Base-by-base conservation (phyloP, 53 echinoderm and acorn worm species). In the Echinometra lucunter region DNA sequence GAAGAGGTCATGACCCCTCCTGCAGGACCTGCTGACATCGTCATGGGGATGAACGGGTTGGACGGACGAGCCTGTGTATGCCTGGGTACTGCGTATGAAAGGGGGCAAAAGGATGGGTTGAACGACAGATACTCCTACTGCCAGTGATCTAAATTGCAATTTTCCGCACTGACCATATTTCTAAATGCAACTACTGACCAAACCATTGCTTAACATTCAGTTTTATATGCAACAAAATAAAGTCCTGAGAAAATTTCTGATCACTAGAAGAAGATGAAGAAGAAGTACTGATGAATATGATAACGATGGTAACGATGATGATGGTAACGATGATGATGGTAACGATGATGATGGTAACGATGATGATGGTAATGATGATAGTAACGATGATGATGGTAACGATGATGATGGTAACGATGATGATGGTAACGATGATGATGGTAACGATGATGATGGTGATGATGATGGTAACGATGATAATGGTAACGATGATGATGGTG, bases 1-100 rank as follows among this genome's bases (percentile, higher is more conserved):
- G 40, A 45, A 40, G 94, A 58, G 70, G 32, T 70, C 96, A 88
- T 87, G 88, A 66, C 66, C 58, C 89, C 89, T 27, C 56, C 56
- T 16, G 23, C 38, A 30, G 42, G 28, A 15, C 44, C 91, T 9
- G 91, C 37, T 32, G 45, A 40, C 37, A 45, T 91, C 23, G 15
- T 45, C 66, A 91, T 28, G 45, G 91, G 91, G 53, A n/a, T n/a
- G 40, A 91, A 44, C 3, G 91, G 11, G 32, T 91, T 70, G 25
- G 42, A 12, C 45, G 70, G 57, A 35, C 60, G 89, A 6, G 38
- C 58, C 58, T 58, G 89, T n/a, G 57, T n/a, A 28, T 45, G 85
- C 85, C 49, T 27, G 85, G 49, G 85, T 49, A 49, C 85, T 85
- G 49, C 49, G 44, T 42, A 6, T 23, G 23, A 44, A 42, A 27